Evolutionary conservation across 64 coral and sea anemone genomes (phyloP).

Genomic region (Montipora sp.): DNA sequence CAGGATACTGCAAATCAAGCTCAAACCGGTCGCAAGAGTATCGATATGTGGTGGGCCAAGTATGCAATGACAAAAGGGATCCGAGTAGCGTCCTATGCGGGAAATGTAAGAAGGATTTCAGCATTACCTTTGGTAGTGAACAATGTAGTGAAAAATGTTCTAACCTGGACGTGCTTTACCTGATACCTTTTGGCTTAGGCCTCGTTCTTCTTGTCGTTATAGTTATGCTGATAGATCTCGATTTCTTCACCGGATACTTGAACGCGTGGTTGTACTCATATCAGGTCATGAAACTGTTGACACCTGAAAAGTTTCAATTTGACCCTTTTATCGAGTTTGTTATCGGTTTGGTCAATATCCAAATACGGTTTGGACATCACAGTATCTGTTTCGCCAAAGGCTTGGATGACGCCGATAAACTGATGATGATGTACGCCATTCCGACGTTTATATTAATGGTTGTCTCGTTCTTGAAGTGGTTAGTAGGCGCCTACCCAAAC

Average conservation of each 20-base stretch:
- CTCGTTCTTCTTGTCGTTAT: slow-evolving; percentile 23
- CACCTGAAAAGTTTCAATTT: slow-evolving; percentile 51
- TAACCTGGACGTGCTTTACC: neutral
- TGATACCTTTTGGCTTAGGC: neutral
- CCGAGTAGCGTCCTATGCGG: slow-evolving; percentile 68
- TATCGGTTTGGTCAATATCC: slow-evolving; percentile 37
- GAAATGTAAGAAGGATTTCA: slow-evolving; percentile 44
- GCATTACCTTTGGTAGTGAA: slow-evolving; percentile 68
- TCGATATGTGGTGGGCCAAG: slow-evolving; percentile 36
- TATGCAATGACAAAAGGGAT: slow-evolving; percentile 56
- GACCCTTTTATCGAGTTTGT: slow-evolving; percentile 61
- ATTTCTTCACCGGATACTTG: slow-evolving; percentile 77
- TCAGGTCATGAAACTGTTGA: slow-evolving; percentile 65
- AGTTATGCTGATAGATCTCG: slow-evolving; percentile 64
- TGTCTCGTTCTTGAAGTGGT: neutral
- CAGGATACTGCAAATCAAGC: slow-evolving; percentile 53
- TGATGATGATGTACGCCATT: slow-evolving; percentile 64
- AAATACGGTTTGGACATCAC: neutral
- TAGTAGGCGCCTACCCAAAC: slow-evolving; percentile 38
- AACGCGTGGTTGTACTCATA: slow-evolving; percentile 84
- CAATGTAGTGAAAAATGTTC: slow-evolving; percentile 29
- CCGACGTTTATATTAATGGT: slow-evolving; percentile 19
- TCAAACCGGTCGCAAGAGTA: neutral
- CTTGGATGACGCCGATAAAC: slow-evolving; percentile 70
- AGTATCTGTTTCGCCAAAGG: slow-evolving; percentile 42